phyloP scores from a whole-genome alignment of 30 jellyfish, hydroid and myxozoan species.

The Hydractinia symbiolongicarpus region DNA sequence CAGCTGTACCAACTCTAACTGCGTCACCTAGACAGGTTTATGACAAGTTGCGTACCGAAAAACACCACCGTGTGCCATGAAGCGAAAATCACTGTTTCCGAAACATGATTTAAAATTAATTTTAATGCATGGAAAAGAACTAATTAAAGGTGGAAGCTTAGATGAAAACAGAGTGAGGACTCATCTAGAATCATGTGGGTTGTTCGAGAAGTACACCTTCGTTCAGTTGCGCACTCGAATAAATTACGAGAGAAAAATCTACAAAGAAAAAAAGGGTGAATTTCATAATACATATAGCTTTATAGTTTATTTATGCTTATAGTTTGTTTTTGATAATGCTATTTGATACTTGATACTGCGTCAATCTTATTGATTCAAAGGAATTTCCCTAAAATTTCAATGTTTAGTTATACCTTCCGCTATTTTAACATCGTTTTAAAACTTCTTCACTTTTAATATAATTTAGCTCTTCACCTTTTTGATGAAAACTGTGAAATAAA shows the following conservation, averaged over 20 bases:
- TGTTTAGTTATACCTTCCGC: too few relatives aligned
- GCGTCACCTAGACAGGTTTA: constrained; percentile 13
- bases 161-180: background rate
- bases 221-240: constrained; percentile 10
- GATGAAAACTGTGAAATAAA: too few relatives aligned
- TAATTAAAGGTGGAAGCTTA: constrained; percentile 11
- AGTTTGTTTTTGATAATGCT: too few relatives aligned
- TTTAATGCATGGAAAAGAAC: constrained; percentile 4
- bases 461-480: too few relatives aligned
- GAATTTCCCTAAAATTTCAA: too few relatives aligned
- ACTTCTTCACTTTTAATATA: too few relatives aligned
- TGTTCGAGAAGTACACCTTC: constrained; percentile 1
- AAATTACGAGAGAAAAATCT: background rate
- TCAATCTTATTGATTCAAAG: too few relatives aligned
- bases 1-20: background rate
- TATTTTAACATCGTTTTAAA: too few relatives aligned
- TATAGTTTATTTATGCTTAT: too few relatives aligned
- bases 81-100: background rate
- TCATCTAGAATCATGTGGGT: background rate
- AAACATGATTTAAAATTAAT: background rate
- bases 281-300: too few relatives aligned
- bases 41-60: constrained; percentile 11
- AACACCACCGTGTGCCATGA: background rate
- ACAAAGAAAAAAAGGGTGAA: too few relatives aligned
- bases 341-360: too few relatives aligned